phyloP scores from a whole-genome alignment of 2,797 vertebrate species.

The Brachyrhaphis roseni region DNA sequence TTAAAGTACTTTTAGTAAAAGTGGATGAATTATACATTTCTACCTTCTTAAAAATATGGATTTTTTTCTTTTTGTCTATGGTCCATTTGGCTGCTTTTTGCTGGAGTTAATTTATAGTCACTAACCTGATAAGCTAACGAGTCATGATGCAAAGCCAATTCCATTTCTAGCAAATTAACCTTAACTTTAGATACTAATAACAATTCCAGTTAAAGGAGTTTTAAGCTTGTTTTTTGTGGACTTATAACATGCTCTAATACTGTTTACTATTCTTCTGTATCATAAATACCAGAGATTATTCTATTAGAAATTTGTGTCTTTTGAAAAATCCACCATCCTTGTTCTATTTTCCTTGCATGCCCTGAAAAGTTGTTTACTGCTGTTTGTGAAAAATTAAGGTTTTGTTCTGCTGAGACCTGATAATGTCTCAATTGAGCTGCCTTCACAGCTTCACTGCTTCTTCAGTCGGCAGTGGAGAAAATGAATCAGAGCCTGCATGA shows the following conservation, averaged over 20 bases:
- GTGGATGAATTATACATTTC: not conserved
- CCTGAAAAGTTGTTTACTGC: constrained; percentile 25
- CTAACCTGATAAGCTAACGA: not conserved
- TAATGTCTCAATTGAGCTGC: constrained; percentile 25
- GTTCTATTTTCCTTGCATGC: constrained; percentile 6
- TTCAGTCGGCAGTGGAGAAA: constrained; percentile 13
- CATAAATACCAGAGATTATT: not conserved
- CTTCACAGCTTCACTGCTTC: constrained; percentile 12
- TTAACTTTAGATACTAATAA: not conserved
- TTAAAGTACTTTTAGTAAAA: not conserved
- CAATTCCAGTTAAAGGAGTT: not conserved
- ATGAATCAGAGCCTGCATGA: constrained; percentile 9
- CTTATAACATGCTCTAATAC: not conserved
- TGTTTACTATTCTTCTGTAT: not conserved
- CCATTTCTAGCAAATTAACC: not conserved
- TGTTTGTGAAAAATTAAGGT: constrained; percentile 23
- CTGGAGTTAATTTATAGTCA: not conserved
- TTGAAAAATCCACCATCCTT: not conserved
- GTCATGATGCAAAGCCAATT: not conserved
- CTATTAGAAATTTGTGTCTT: not conserved
- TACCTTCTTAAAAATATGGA: not conserved
- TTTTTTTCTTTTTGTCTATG: not conserved
- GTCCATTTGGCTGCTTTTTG: not conserved
- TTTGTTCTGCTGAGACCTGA: constrained; percentile 13
- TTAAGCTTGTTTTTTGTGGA: not conserved